These are phyloP conservation scores for Petrocephalus microphthalmus DNA, from an alignment of 2,113 vertebrate species.

Conservation along the genomic window DNA sequence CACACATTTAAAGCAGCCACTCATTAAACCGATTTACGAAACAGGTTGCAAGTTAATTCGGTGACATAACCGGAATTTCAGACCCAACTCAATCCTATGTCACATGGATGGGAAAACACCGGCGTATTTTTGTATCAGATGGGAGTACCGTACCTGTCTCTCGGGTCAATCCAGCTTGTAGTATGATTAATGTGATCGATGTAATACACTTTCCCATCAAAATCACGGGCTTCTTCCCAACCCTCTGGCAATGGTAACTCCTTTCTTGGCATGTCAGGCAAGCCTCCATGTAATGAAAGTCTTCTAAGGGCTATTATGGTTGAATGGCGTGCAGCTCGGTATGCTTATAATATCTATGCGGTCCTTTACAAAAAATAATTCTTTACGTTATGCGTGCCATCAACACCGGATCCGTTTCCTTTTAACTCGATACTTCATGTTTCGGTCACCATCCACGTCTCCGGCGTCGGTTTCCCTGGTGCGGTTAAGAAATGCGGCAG, in stretches of 20 bases:
- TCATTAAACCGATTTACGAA: neutral
- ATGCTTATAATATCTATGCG: neutral
- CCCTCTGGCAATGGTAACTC: slow-evolving; percentile 92
- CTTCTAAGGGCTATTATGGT: slow-evolving; percentile 52
- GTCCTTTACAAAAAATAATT: slow-evolving; percentile 5
- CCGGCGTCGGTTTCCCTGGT: neutral
- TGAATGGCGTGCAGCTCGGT: slow-evolving; percentile 29
- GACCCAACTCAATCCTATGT: neutral
- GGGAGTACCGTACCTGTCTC: slow-evolving; percentile 74
- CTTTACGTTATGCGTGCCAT: slow-evolving; percentile 29
- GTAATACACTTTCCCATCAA: slow-evolving; percentile 91
- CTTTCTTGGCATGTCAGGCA: slow-evolving; percentile 82
- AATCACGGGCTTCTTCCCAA: slow-evolving; percentile 93
- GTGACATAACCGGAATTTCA: neutral
- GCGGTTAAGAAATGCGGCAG: neutral
- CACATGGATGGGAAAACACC: neutral
- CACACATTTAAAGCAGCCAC: neutral
- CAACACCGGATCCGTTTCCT: slow-evolving; percentile 9
- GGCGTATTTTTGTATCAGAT: neutral
- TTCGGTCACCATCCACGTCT: neutral
- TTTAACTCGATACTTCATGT: slow-evolving; percentile 5
- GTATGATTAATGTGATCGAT: slow-evolving; percentile 84
- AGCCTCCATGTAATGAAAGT: slow-evolving; percentile 69
- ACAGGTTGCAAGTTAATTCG: neutral
- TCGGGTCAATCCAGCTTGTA: slow-evolving; percentile 94